Percentiles rank a stretch among this genome's conserved stretches.
phyloP scores from a whole-genome alignment of 2,888 invertebrate genomes.

The Buathra laborator region DNA sequence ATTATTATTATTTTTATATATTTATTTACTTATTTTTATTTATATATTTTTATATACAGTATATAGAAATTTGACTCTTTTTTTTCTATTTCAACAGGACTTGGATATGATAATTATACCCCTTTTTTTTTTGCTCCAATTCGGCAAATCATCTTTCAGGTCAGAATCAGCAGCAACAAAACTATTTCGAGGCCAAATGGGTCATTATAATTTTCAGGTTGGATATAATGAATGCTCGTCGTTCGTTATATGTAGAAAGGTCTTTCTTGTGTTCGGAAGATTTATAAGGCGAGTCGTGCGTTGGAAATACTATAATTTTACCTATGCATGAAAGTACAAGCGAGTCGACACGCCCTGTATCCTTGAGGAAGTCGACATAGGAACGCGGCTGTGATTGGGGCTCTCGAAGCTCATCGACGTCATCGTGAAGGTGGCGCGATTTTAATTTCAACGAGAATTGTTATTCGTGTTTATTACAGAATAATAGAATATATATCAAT shows the following conservation, averaged over 20 bases:
- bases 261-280: conserved; percentile 19
- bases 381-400: conserved; percentile 43
- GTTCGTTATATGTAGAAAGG: background rate
- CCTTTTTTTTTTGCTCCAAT: background rate
- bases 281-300: background rate
- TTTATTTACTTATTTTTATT: no score
- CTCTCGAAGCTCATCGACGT: conserved; percentile 35
- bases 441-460: conserved; percentile 31
- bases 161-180: background rate
- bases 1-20: no score
- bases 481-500: conserved; percentile 30
- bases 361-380: conserved; percentile 49
- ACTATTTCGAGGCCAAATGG: conserved; percentile 1
- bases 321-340: conserved; percentile 26
- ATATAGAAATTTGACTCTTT: no score
- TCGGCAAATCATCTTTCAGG: background rate
- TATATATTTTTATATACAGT: no score
- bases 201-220: background rate
- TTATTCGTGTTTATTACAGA: conserved; percentile 41
- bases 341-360: conserved; percentile 46
- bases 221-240: background rate
- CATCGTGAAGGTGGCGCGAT: conserved; percentile 28
- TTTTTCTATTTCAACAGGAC: no score
- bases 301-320: background rate
- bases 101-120: no score